Base-by-base conservation (phyloP, 2,113 vertebrate genomes). In the Drymodes brunneopygia region DNA sequence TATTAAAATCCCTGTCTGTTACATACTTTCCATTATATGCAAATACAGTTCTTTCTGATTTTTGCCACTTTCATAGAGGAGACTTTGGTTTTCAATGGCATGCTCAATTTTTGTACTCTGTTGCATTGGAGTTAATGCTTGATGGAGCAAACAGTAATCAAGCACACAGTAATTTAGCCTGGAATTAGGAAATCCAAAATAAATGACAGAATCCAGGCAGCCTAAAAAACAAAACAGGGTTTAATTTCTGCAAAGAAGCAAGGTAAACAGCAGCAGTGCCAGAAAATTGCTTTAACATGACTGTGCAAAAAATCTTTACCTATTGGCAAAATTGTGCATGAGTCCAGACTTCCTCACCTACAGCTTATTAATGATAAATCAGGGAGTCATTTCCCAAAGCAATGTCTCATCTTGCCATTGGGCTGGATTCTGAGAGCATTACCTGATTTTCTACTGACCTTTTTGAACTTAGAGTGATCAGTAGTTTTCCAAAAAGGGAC, bases 281-380 rank as follows among this genome's bases (percentile, higher is more conserved):
- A 86, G 50, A 24, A 81, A 86, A 80, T 81, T 35, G 53, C 25
- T 84, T 78, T 74, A 84, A 40, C 35, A 53, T 74, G 72, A 81
- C 82, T 57, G 21, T 74, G 92, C 92, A 92, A 94, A 96, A 95
- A 36, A 78, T 13, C 47, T 70, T 83, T 70, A 77, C 20, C 51
- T 71, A 42, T 27, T 50, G 51, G 50, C 36, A 74, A 90, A 88
- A 88, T 36, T 40, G 24, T 1, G 1, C 18, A 18, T 20, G 38
- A n/a, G 36, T 60, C 79, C 57, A 18, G 85, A 90, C 21, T 28
- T 88, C n/a, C 50, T 82, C 0, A 0, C 45, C 54, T 66, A 31
- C 29, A 58, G 23, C 33, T 66, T 47, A 45, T 35, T 89, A 51
- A 64, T 74, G 58, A 69, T 71, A 88, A 90, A 88, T 74, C 58